Evolutionary conservation across 2,797 vertebrate genomes (phyloP).

Genomic region (Diglossa cyanea): DNA sequence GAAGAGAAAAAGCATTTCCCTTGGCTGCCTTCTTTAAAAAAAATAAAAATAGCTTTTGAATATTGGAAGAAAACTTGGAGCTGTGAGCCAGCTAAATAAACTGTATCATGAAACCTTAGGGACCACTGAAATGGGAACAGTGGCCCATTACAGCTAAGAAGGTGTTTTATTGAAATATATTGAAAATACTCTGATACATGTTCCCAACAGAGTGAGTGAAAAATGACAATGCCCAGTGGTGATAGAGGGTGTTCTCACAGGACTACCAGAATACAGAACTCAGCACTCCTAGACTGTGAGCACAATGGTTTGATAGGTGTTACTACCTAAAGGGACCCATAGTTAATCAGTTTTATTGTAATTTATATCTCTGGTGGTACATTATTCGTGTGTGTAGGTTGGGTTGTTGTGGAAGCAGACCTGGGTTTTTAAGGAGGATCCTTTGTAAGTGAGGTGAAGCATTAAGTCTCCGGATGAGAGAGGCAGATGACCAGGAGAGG

Average conservation of each 20-base stretch:
- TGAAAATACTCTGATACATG: slow-evolving; percentile 81
- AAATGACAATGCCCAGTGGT: slow-evolving; percentile 49
- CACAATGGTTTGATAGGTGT: background rate
- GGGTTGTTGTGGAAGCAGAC: slow-evolving; percentile 8
- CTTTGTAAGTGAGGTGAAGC: background rate
- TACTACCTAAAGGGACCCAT: background rate
- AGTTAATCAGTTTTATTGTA: slow-evolving; percentile 10
- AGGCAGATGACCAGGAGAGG: slow-evolving; percentile 75
- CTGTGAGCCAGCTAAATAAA: slow-evolving; percentile 84
- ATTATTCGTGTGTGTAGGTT: background rate
- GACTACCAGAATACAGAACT: background rate
- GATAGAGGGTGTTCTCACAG: slow-evolving; percentile 39
- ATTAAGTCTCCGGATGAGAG: background rate
- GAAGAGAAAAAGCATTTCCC: background rate
- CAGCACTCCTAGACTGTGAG: slow-evolving; percentile 5
- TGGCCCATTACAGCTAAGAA: slow-evolving; percentile 91
- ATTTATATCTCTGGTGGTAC: background rate
- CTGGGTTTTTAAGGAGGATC: background rate
- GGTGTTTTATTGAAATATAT: slow-evolving; percentile 97
- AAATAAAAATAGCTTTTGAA: slow-evolving; percentile 18
- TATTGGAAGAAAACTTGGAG: slow-evolving; percentile 57
- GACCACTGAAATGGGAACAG: slow-evolving; percentile 89
- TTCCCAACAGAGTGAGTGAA: slow-evolving; percentile 78
- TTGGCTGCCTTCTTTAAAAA: background rate
- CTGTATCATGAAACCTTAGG: slow-evolving; percentile 86